A percentile compares a stretch with the other conserved stretches of the same genome.
Evolutionary conservation across 92 coral and sea anemone species (phyloP).

Genomic region (Galaxea fascicularis): DNA sequence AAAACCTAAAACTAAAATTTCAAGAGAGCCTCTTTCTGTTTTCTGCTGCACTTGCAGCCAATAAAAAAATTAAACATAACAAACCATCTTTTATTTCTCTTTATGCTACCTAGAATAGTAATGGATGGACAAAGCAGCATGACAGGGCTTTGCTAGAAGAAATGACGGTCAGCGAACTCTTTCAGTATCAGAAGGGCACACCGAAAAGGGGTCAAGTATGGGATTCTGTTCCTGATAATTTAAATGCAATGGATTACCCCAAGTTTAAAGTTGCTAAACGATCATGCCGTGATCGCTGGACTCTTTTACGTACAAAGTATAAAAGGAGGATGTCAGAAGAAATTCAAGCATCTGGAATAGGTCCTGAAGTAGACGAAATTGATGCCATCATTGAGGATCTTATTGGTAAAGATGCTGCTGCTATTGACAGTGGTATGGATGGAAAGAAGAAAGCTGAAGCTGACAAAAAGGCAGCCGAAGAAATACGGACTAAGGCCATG

Average conservation of each 20-base stretch:
- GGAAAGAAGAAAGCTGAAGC: constrained; percentile 44
- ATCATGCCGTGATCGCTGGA: constrained; percentile 41
- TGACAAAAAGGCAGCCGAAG: constrained; percentile 43
- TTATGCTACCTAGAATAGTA: constrained; percentile 8
- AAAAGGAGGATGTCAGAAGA: constrained; percentile 29
- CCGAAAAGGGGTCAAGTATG: constrained; percentile 43
- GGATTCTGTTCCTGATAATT: constrained; percentile 32
- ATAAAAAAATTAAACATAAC: no score
- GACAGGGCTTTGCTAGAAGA: constrained; percentile 36
- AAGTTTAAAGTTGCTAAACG: constrained; percentile 38
- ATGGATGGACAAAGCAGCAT: constrained; percentile 46
- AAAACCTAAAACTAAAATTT: no score
- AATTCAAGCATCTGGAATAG: constrained; percentile 39
- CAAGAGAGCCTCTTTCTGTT: no score
- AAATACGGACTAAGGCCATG: constrained; percentile 21
- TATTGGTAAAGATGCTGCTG: constrained; percentile 21
- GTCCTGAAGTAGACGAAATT: constrained; percentile 21
- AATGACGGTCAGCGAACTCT: constrained; percentile 35
- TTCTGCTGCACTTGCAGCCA: not conserved
- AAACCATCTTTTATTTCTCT: not conserved
- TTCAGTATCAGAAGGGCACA: constrained; percentile 37
- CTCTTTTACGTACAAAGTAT: constrained; percentile 31
- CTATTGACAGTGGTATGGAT: constrained; percentile 29
- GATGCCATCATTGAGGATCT: constrained; percentile 18
- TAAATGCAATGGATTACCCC: constrained; percentile 34